A percentile compares a stretch with the other conserved stretches of the same genome.
Conservation (phyloP, 2,113 vertebrate species). For the Cyrtonyx montezumae region DNA sequence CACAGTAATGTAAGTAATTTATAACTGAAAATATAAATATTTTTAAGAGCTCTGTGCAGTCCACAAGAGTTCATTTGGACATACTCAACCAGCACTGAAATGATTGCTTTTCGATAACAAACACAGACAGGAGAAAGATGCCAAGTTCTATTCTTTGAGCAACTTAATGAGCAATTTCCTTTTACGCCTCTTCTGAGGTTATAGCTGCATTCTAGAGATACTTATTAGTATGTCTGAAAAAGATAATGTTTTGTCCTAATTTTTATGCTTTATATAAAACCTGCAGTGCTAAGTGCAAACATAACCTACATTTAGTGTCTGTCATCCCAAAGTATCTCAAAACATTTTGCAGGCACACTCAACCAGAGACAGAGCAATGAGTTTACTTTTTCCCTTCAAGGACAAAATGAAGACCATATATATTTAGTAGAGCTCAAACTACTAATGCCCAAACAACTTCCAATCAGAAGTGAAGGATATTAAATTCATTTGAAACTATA, state of each 20-base stretch:
- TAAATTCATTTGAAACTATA: not conserved
- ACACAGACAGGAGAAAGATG: slow-evolving; percentile 59
- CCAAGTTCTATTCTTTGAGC: slow-evolving; percentile 18
- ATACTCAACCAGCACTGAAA: slow-evolving; percentile 44
- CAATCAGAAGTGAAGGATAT: not conserved
- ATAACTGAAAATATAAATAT: slow-evolving; percentile 37
- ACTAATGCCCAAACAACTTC: not conserved
- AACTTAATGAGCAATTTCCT: slow-evolving; percentile 21
- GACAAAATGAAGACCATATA: not conserved
- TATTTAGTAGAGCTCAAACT: slow-evolving; percentile 1
- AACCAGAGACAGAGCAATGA: not conserved
- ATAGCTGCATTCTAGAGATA: slow-evolving; percentile 3
- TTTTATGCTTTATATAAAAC: not conserved
- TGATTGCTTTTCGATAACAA: slow-evolving; percentile 62
- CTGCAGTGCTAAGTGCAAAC: not conserved
- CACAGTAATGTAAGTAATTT: slow-evolving; percentile 51
- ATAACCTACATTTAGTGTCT: not conserved
- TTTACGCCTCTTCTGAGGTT: slow-evolving; percentile 4
- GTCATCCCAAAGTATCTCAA: not conserved
- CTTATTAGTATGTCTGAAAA: not conserved
- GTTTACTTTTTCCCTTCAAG: not conserved
- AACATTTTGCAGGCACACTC: not conserved
- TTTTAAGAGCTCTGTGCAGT: slow-evolving; percentile 56
- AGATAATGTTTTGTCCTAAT: not conserved
- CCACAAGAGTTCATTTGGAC: slow-evolving; percentile 49